Percentiles rank a stretch among this genome's conserved stretches.
Conservation (phyloP, 2,888 invertebrate species). For the Perithous albicinctus region DNA sequence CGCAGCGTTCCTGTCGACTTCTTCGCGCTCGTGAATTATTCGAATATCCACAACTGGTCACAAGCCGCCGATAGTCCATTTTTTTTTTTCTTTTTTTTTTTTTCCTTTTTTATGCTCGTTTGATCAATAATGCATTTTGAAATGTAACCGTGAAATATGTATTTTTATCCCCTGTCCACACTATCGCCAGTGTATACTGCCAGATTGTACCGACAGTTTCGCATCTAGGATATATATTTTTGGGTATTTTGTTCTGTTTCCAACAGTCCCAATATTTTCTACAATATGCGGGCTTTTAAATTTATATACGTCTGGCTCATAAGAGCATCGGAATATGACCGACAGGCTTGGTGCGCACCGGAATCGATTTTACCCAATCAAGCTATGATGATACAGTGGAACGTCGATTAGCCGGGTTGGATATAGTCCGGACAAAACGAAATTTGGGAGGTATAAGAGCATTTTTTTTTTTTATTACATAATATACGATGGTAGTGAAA, state of each 20-base stretch:
- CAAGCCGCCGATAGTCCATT: background rate
- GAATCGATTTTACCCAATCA: no score
- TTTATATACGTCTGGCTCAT: conserved; percentile 57
- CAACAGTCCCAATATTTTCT: conserved; percentile 28
- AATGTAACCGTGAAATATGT: conserved; percentile 41
- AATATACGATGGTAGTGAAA: no score
- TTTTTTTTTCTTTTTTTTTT: no score
- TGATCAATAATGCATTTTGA: conserved; percentile 44
- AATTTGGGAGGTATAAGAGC: background rate
- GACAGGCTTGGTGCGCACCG: no score
- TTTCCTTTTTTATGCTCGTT: conserved; percentile 32
- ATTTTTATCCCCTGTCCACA: conserved; percentile 26
- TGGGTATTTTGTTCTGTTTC: background rate
- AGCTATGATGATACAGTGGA: no score
- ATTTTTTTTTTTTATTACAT: background rate
- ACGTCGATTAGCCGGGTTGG: no score
- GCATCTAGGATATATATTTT: conserved; percentile 38
- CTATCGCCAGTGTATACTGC: conserved; percentile 7
- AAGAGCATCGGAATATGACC: conserved; percentile 58
- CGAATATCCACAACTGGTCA: background rate
- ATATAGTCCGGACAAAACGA: no score
- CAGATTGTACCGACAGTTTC: conserved; percentile 63
- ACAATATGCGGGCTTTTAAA: conserved; percentile 45
- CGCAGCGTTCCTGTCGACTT: background rate
- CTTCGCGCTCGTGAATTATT: background rate